Evolutionary conservation across 2,797 vertebrate species (phyloP), one percentile per base, ranked within the genome.

Genomic region (Myripristis murdjan): DNA sequence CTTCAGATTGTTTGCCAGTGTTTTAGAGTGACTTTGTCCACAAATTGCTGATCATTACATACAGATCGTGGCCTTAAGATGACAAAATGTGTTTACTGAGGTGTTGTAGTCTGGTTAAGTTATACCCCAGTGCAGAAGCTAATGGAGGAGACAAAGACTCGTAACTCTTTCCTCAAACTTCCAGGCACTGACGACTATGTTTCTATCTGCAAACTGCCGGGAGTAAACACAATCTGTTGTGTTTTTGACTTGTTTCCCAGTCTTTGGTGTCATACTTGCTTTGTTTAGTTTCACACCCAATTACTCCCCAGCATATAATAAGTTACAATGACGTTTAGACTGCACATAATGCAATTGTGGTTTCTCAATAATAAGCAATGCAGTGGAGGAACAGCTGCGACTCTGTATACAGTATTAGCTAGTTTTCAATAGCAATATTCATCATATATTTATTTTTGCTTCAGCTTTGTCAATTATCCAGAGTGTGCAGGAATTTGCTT

Each of bases 141-240:
- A n/a, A 51, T 35, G 12, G 11, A 15, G 35, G 37, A 44, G 57
- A 44, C 22, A 24, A 31, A 58, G 49, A 58, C 43, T 69, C 22
- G 3, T 52, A 39, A 61, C 12, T 70, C n/a, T 15, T 33, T 47
- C 49, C 28, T 75, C 55, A 75, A 77, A 73, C 64, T 41, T 82
- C n/a, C 23, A 12, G 48, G 44, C 23, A 12, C 62, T 70, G 67
- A 56, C 51, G 59, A 18, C 20, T 26, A 22, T 43, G 16, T 28
- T 67, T 74, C 67, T 60, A 64, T 82, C 53, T 56, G 75, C 72
- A 77, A 10, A 52, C 78, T 79, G 85, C 10, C 84, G 53, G 86
- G 84, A 78, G 87, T 79, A 82, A 84, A 85, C 73, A 85, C 81
- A 83, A 26, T 68, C 77, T 88, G 81, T 41, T 81, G 49, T 66